phyloP scores from a whole-genome alignment of 1,140 invertebrate genomes.

The Dryas iulia region DNA sequence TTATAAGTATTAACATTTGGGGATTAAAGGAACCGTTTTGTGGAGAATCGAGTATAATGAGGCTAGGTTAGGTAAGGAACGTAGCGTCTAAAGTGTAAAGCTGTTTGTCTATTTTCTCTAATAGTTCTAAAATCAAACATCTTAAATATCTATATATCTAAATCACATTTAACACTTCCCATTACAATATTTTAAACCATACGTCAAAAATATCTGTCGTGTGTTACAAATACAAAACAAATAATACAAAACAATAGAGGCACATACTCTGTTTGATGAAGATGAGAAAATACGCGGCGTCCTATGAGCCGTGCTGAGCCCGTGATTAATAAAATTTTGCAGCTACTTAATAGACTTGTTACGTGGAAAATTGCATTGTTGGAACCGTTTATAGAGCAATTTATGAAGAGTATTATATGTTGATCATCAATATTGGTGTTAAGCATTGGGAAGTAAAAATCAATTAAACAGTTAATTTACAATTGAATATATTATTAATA shows the following conservation, averaged over 20 bases:
- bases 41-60: too few species aligned
- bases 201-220: not conserved
- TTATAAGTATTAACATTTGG: too few species aligned
- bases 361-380: slow-evolving; percentile 24
- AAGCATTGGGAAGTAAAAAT: not conserved
- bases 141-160: too few species aligned
- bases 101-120: too few species aligned
- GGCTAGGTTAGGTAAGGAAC: too few species aligned
- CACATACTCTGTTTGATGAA: slow-evolving; percentile 10
- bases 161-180: too few species aligned
- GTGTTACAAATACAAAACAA: not conserved
- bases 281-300: slow-evolving; percentile 25
- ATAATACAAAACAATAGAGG: slow-evolving; percentile 10
- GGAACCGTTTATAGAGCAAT: slow-evolving; percentile 3
- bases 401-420: slow-evolving; percentile 11
- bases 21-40: too few species aligned
- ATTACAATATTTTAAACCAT: not conserved
- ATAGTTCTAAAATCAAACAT: too few species aligned
- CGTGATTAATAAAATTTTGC: slow-evolving; percentile 27
- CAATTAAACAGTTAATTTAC: not conserved
- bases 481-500: not conserved
- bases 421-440: not conserved
- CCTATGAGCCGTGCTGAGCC: not conserved
- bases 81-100: too few species aligned
- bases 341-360: slow-evolving; percentile 15